Evolutionary conservation across 2,888 invertebrate species (phyloP), one percentile per base, ranked within the genome.

Genomic region (Noctua janthina): DNA sequence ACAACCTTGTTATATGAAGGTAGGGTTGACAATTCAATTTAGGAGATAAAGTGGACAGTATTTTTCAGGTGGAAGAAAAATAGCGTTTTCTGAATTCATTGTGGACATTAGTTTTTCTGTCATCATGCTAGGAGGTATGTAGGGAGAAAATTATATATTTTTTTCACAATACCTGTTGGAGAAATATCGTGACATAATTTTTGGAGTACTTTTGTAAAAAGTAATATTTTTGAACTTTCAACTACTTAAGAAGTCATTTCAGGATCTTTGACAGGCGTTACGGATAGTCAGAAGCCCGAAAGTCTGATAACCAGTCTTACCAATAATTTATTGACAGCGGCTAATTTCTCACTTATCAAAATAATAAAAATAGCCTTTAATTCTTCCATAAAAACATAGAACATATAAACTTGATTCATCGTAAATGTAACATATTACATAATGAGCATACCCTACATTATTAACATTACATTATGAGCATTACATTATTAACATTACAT

Each of bases 21-120:
- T 81, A 76, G 29, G 54, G 83, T 85, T 70, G 86, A 69, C 54
- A 71, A 84, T 76, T 67, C 69, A 84, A 84, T 86, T 84, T 74
- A 10, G 39, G 13, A 69, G 62, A 71, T 39, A 74, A 62, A 82
- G 62, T 82, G 70, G 69, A 67, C 54, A 73, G 10, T 54, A 62
- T 86, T 66, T 73, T 68, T 83, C 43, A 59, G 46, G 35, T 29
- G 59, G 15, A n/a, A 17, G 39, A 69, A 59, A 68, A 68, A 80
- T 80, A 54, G 6, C 29, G 7, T 59, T 59, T 59, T n/a, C n/a
- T 59, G n/a, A 66, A 74, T 71, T 80, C 11, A 67, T 62, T 20
- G 43, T 39, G 39, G 15, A 23, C 29, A 71, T 80, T 54, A 46
- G 8, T 80, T 79, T 70, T 49, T 35, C 69, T 79, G 79, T 51